A percentile compares a stretch with the other conserved stretches of the same genome.
Evolutionary conservation across 2,888 invertebrate species (phyloP).

Genomic region (Protophormia terraenovae): DNA sequence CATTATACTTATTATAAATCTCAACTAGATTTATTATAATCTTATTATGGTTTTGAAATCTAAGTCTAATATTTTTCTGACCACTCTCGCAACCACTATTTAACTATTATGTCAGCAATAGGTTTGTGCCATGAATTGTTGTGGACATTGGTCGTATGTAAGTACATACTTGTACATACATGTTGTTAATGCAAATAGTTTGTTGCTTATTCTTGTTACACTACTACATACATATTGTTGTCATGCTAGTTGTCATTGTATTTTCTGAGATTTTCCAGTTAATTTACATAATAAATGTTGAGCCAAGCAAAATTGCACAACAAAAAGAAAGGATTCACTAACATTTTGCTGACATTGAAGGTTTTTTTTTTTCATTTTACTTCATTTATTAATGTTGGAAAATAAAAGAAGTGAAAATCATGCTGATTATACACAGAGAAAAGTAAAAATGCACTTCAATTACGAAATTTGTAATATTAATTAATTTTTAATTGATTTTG

Average conservation of each 20-base stretch:
- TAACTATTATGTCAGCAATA: background rate
- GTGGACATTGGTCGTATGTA: background rate
- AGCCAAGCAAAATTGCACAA: background rate
- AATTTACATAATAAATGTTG: conserved; percentile 66
- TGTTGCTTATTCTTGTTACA: background rate
- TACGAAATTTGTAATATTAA: no score
- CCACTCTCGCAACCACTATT: background rate
- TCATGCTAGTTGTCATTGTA: background rate
- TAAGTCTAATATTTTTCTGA: background rate
- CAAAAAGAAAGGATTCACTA: background rate
- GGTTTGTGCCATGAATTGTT: background rate
- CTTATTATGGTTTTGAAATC: no score
- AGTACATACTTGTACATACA: background rate
- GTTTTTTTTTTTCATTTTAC: background rate
- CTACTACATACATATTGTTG: background rate
- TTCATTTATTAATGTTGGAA: background rate
- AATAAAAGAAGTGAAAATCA: conserved; percentile 3
- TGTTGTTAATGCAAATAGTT: conserved; percentile 5
- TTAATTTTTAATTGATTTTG: no score
- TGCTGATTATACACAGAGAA: conserved; percentile 24
- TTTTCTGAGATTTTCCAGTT: conserved; percentile 49
- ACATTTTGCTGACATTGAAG: conserved; percentile 40
- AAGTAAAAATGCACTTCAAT: no score
- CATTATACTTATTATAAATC: no score
- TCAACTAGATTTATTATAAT: no score